Evolutionary conservation across 2,888 invertebrate species (phyloP).

Genomic region (Autographa pulchrina): DNA sequence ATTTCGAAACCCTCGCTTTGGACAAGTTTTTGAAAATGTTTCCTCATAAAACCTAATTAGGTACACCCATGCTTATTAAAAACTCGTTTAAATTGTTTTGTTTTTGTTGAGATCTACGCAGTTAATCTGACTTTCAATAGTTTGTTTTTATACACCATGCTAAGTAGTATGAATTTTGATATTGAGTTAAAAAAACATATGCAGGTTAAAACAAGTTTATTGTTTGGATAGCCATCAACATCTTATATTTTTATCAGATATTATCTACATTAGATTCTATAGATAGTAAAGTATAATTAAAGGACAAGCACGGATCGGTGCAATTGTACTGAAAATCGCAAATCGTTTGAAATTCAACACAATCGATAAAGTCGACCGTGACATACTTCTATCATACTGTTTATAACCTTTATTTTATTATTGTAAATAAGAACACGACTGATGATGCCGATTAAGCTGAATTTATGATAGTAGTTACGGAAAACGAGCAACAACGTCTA

Average conservation of each 20-base stretch:
- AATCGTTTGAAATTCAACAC: conserved; percentile 25
- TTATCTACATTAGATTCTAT: background rate
- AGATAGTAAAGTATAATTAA: conserved; percentile 12
- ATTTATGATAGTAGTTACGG: conserved; percentile 37
- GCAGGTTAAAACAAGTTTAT: background rate
- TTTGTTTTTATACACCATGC: too few species aligned
- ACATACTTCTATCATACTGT: conserved; percentile 40
- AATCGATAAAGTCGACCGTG: conserved; percentile 41
- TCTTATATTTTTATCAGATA: background rate
- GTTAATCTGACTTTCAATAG: too few species aligned
- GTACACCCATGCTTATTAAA: too few species aligned
- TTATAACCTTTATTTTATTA: conserved; percentile 32
- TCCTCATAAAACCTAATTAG: too few species aligned
- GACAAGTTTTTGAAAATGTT: too few species aligned
- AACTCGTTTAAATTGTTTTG: too few species aligned
- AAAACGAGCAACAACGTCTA: conserved; percentile 24
- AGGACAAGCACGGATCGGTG: conserved; percentile 12
- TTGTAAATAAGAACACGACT: conserved; percentile 37
- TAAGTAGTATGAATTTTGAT: too few species aligned
- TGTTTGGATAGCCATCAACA: conserved; percentile 1
- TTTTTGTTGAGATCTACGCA: too few species aligned
- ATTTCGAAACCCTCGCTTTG: background rate
- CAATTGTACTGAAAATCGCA: conserved; percentile 9
- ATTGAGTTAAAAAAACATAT: too few species aligned
- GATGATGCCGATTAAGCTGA: conserved; percentile 37